phyloP scores from a whole-genome alignment of 2,888 invertebrate species.

The Hoplodrina ambigua region DNA sequence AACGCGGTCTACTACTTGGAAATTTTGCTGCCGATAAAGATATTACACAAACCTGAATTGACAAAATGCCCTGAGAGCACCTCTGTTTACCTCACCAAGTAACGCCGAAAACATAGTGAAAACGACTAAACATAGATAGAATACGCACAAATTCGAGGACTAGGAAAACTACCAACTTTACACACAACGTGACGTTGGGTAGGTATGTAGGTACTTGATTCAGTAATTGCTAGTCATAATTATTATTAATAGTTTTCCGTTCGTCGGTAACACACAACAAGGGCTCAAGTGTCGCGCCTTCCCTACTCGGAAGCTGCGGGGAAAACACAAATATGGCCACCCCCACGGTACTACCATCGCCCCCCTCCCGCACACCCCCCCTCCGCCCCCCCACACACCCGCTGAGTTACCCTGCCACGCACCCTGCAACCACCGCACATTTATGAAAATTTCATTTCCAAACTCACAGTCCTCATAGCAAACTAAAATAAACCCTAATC shows the following conservation, averaged over 20 bases:
- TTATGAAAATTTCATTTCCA: constrained; percentile 90
- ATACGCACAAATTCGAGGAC: not conserved
- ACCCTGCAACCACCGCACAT: constrained; percentile 70
- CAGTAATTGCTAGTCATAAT: constrained; percentile 75
- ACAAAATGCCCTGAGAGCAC: too few species aligned
- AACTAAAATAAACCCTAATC: constrained; percentile 85
- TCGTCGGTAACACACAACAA: constrained; percentile 77
- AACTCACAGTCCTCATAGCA: constrained; percentile 73
- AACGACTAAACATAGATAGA: not conserved
- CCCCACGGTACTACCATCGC: constrained; percentile 53
- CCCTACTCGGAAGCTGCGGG: constrained; percentile 81
- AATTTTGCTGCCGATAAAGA: too few species aligned
- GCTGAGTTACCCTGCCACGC: constrained; percentile 48
- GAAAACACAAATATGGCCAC: constrained; percentile 83
- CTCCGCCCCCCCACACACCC: constrained; percentile 23
- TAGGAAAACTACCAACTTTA: not conserved
- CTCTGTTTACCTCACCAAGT: too few species aligned
- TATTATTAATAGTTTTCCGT: constrained; percentile 86
- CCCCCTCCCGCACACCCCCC: constrained; percentile 25
- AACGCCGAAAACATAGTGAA: too few species aligned
- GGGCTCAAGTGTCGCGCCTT: constrained; percentile 79
- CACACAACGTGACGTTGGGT: constrained; percentile 9
- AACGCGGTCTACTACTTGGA: too few species aligned
- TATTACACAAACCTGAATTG: too few species aligned
- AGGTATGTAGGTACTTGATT: constrained; percentile 18